Percentiles rank a stretch among this genome's conserved stretches.
These are phyloP conservation scores for Mionectes macconnelli DNA, from an alignment of 2,113 vertebrate genomes.

Conservation along the genomic window DNA sequence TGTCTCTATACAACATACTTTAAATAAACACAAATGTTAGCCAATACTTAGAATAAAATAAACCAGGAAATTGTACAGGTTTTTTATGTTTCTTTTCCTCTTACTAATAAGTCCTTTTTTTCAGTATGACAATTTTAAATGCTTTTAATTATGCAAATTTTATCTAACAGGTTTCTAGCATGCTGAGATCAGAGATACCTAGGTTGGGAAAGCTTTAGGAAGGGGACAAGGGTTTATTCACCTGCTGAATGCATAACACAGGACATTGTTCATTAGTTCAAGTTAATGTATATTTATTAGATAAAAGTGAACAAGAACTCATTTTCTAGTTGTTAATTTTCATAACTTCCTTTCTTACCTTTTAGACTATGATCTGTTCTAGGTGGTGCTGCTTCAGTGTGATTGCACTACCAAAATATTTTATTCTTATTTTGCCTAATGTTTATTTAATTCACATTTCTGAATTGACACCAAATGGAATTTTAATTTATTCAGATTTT, in stretches of 20 bases:
- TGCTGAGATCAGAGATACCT: not conserved
- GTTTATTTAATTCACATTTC: not conserved
- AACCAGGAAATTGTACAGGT: not conserved
- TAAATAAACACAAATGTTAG: not conserved
- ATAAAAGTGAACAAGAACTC: not conserved
- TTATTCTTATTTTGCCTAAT: not conserved
- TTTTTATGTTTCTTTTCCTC: not conserved
- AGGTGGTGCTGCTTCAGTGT: not conserved
- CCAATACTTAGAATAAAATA: not conserved
- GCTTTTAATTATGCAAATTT: not conserved
- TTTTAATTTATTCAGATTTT: not conserved
- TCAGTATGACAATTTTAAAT: not conserved
- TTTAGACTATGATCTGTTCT: not conserved
- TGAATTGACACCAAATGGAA: not conserved
- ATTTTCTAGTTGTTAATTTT: not conserved
- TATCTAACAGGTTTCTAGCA: not conserved
- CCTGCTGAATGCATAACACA: not conserved
- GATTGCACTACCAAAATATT: not conserved
- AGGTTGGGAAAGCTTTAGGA: not conserved
- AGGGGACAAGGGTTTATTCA: not conserved
- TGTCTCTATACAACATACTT: not conserved
- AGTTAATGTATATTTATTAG: not conserved
- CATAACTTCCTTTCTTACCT: not conserved
- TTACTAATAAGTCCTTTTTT: not conserved
- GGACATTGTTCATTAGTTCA: not conserved